Evolutionary conservation across 2,888 invertebrate species (phyloP), one percentile per base, ranked within the genome.

Genomic region (Iphiclides podalirius): DNA sequence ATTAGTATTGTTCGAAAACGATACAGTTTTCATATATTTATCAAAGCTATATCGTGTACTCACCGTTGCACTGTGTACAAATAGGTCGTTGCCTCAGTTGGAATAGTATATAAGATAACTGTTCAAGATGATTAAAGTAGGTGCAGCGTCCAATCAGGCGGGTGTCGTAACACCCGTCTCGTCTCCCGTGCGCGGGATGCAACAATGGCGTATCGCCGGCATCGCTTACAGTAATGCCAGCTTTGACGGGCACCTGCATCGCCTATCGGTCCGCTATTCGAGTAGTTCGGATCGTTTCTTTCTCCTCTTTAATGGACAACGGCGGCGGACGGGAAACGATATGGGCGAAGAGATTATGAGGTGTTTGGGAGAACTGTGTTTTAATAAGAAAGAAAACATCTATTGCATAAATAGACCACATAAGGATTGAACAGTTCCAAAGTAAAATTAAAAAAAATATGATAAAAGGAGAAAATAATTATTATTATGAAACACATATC

Each of bases 201-300:
- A 43, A 47, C 47, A 47, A 47, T 52, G 47, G 36, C 42, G 28
- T 55, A 51, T 54, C 47, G 33, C 17, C 36, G 16, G 44, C 47
- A 53, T 45, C 42, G 47, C 38, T 54, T 42, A 56, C 53, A 54
- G 55, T 52, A 52, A 53, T n/a, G n/a, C n/a, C n/a, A n/a, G n/a
- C n/a, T 44, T 53, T 57, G 57, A 59, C 44, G 45, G 50, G 53
- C 54, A 53, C 50, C n/a, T n/a, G n/a, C n/a, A n/a, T n/a, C 44
- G 52, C 46, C 57, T 46, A 58, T 57, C 55, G 52, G 38, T 45
- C 31, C 8, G 31, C 52, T 43, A 47, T 48, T 42, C 50, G 46
- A 35, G 49, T 48, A 55, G 48, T 48, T 40, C 49, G 7, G 16
- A 13, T 36, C 23, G 39, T n/a, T 17, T 9, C 17, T 20, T 38